Evolutionary conservation across 1,140 invertebrate species (phyloP).

Genomic region (Cydia fagiglandana): DNA sequence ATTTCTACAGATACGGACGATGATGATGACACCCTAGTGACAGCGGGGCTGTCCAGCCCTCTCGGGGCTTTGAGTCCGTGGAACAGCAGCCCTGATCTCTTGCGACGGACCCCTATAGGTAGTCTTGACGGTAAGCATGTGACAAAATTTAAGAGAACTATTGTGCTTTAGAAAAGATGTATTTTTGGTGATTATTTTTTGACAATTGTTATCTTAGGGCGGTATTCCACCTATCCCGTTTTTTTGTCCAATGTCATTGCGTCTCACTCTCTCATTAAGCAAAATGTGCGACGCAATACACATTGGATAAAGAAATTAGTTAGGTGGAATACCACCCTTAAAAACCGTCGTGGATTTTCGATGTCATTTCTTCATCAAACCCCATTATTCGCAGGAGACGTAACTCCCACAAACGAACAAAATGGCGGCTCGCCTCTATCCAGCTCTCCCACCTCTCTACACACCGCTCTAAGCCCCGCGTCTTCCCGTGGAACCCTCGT

Average conservation of each 20-base stretch:
- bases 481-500: slow-evolving; percentile 77
- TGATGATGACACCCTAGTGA: slow-evolving; percentile 78
- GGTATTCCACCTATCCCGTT: too few relatives aligned
- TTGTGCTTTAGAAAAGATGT: too few relatives aligned
- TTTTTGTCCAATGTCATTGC: too few relatives aligned
- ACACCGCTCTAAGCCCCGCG: slow-evolving; percentile 64
- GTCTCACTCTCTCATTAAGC: too few relatives aligned
- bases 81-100: slow-evolving; percentile 64
- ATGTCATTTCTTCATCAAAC: not conserved
- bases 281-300: too few relatives aligned
- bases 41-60: slow-evolving; percentile 70
- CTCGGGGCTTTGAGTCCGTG: slow-evolving; percentile 67
- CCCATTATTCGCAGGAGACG: slow-evolving; percentile 44
- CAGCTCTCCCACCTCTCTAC: slow-evolving; percentile 59
- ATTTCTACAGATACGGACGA: slow-evolving; percentile 53
- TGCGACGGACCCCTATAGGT: slow-evolving; percentile 53
- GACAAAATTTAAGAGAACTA: not conserved
- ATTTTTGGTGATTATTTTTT: too few relatives aligned
- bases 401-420: slow-evolving; percentile 58
- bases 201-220: too few relatives aligned
- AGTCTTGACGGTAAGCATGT: slow-evolving; percentile 44
- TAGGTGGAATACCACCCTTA: too few relatives aligned
- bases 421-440: slow-evolving; percentile 38
- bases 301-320: too few relatives aligned
- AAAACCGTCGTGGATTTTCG: too few relatives aligned